phyloP scores from a whole-genome alignment of 2,113 vertebrate genomes.

The Mohoua ochrocephala region DNA sequence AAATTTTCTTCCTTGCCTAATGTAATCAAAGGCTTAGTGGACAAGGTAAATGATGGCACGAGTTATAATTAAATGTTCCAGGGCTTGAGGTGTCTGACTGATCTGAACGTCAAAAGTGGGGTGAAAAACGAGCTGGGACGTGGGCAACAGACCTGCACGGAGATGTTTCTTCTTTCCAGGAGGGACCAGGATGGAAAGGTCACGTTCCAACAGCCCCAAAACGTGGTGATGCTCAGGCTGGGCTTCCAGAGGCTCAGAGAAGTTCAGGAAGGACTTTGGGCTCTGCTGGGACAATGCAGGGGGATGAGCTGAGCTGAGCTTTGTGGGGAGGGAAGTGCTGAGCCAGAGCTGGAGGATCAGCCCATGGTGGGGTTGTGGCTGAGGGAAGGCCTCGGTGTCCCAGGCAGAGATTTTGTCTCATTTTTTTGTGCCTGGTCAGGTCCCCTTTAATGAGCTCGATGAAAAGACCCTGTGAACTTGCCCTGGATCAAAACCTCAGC shows the following conservation, averaged over 20 bases:
- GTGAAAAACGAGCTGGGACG: not conserved
- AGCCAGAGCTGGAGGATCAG: not conserved
- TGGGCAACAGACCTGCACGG: fast-evolving
- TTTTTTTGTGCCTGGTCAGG: not conserved
- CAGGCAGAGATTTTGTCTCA: not conserved
- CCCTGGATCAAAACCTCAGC: not conserved
- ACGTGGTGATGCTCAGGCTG: not conserved
- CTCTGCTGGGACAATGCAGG: not conserved
- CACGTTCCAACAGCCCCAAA: not conserved
- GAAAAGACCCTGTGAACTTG: not conserved
- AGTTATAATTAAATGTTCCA: slow-evolving; percentile 14
- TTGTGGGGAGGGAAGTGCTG: not conserved
- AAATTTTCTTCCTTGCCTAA: slow-evolving; percentile 12
- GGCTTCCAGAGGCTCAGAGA: not conserved
- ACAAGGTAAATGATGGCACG: slow-evolving; percentile 6
- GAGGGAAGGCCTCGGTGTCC: not conserved
- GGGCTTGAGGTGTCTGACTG: not conserved
- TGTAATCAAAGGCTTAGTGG: slow-evolving; percentile 44
- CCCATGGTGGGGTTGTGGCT: not conserved
- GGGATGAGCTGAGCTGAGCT: not conserved
- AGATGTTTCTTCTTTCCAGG: not conserved
- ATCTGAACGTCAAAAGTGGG: not conserved
- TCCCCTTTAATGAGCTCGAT: not conserved
- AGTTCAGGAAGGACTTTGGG: not conserved
- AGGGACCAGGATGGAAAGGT: not conserved